A percentile compares a stretch with the other conserved stretches of the same genome.
Evolutionary conservation across 2,797 vertebrate species (phyloP).

Genomic region (Ceryle rudis): DNA sequence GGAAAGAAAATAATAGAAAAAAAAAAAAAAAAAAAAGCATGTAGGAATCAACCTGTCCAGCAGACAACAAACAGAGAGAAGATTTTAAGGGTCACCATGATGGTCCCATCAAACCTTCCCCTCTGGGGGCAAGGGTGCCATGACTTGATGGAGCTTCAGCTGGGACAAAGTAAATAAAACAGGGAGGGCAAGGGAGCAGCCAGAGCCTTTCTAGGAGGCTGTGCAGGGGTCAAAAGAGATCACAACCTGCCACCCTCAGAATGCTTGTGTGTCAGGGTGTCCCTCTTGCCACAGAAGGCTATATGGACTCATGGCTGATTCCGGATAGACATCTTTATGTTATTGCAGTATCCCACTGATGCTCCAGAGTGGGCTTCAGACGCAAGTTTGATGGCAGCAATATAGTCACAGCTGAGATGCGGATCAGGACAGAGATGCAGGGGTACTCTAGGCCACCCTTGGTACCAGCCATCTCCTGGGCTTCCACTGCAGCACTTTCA

Average conservation of each 20-base stretch:
- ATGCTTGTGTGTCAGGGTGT: neutral
- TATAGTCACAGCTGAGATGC: neutral
- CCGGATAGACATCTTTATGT: neutral
- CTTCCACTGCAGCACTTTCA: fast-evolving
- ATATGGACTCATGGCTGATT: fast-evolving
- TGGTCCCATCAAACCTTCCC: neutral
- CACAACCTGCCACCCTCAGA: neutral
- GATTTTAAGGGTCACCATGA: neutral
- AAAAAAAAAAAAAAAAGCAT: neutral
- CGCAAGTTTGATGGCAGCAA: neutral
- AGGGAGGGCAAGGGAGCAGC: neutral
- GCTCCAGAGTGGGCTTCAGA: neutral
- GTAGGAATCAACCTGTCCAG: neutral
- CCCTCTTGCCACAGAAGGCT: neutral
- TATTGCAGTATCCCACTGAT: neutral
- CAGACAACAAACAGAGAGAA: neutral
- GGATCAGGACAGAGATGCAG: neutral
- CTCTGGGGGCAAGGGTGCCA: neutral
- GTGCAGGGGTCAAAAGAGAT: neutral
- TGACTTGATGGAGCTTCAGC: neutral
- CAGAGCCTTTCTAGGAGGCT: neutral
- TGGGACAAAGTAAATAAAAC: neutral
- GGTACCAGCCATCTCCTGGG: neutral
- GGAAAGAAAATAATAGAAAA: neutral
- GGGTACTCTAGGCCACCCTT: neutral